Evolutionary conservation across 2,888 invertebrate genomes (phyloP), one percentile per base, ranked within the genome.

Genomic region (Trissolcus japonicus): DNA sequence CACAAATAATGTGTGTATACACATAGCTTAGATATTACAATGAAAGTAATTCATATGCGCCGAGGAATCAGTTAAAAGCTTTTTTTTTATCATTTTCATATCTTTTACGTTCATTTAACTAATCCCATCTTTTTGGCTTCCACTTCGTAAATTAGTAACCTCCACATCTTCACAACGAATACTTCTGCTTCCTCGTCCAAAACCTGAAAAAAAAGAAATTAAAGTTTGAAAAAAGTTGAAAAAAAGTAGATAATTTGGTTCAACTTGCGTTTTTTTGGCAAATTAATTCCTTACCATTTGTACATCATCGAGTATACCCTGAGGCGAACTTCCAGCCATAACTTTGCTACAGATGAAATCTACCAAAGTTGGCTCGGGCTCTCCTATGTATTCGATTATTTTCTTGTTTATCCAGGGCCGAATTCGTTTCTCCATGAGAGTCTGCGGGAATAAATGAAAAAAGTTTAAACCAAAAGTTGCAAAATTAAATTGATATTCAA

Each of bases 101-200:
- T 35, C 11, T 35, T 35, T 35, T 35, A 71, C 68, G 76, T 82
- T 90, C 91, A 93, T 91, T 95, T 95, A 83, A 94, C 94, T 89
- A 97, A 92, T 81, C 98, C 98, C 89, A 95, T 92, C 90, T 98
- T 98, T 91, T 98, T 98, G 71, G 98, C 98, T 92, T 99, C 99
- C 83, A 98, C 96, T 93, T 99, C 99, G 91, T 99, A 99, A 85
- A 99, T 99, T 80, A 99, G 92, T 86, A 99, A 92, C 83, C 99
- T 93, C 99, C 99, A 99, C 98, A 99, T 98, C 93, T 99, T 99
- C 80, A 99, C 98, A 84, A 99, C 98, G 91, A 99, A 99, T 82
- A 98, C 98, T 91, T 99, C 99, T 3, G 99, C 99, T 90, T 99
- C 99, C 89, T 99, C 99, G 90, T 99, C 99, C 86, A 99, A 92